phyloP scores from a whole-genome alignment of 1,140 invertebrate species.

The Procambarus virginalis region DNA sequence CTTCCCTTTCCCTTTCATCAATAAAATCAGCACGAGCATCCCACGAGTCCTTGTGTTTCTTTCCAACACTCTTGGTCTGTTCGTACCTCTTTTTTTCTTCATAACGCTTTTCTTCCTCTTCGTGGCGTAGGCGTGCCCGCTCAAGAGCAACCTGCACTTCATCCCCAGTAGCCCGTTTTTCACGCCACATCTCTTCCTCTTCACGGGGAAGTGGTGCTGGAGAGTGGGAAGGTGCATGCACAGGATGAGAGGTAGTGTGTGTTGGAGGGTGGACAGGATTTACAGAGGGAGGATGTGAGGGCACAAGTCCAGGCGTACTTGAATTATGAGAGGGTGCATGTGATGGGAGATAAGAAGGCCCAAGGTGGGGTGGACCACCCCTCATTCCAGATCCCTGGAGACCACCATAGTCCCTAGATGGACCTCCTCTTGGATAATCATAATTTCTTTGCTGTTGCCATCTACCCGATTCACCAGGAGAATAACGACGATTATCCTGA shows the following conservation, averaged over 20 bases:
- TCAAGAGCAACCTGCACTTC: conserved; percentile 63
- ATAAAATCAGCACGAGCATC: conserved; percentile 24
- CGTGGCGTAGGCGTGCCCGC: conserved; percentile 56
- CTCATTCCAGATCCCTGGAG: conserved; percentile 48
- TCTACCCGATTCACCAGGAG: conserved; percentile 51
- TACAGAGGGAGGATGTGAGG: conserved; percentile 35
- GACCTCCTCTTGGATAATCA: conserved; percentile 58
- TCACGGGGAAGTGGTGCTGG: conserved; percentile 34
- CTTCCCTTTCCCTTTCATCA: conserved; percentile 54
- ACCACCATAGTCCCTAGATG: conserved; percentile 43
- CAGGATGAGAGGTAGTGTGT: conserved; percentile 36
- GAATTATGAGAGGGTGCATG: conserved; percentile 10
- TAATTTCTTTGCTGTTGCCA: conserved; percentile 55
- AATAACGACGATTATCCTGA: conserved; percentile 36
- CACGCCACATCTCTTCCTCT: conserved; percentile 61
- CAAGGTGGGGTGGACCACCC: conserved; percentile 24
- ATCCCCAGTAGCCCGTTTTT: conserved; percentile 49
- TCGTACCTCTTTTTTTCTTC: conserved; percentile 67
- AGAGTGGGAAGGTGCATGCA: conserved; percentile 31
- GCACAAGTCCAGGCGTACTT: not conserved
- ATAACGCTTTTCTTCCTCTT: conserved; percentile 65
- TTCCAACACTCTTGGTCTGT: conserved; percentile 49
- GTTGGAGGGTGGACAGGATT: conserved; percentile 32
- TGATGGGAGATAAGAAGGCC: not conserved
- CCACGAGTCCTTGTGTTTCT: conserved; percentile 49